Base-by-base conservation (phyloP, 2,888 invertebrate species). In the Podotricha telesiphe region DNA sequence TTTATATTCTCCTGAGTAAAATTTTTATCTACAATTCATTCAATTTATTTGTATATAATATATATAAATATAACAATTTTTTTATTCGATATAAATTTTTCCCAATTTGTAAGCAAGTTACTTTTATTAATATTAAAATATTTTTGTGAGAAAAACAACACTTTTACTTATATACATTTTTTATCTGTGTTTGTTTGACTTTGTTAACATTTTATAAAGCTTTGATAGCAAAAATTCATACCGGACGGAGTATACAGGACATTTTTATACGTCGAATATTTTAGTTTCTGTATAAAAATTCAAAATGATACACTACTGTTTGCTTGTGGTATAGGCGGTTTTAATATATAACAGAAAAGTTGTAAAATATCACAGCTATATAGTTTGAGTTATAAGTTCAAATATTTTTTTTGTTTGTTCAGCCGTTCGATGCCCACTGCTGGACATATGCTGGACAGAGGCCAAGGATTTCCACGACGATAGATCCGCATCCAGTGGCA, bases 221-320 rank as follows among this genome's bases (percentile, higher is more conserved):
- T 34, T 53, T 53, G n/a, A 11, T n/a, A 28, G n/a, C 53, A 53
- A 53, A 28, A 53, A 53, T 34, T 53, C n/a, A 53, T 53, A 53
- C n/a, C 4, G n/a, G n/a, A n/a, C n/a, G n/a, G 53, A 10, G 28
- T 34, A 53, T 4, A 53, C 28, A 53, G 53, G n/a, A 53, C n/a
- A 53, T 53, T 34, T 42, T 28, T 53, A 53, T 53, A 53, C 28
- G 28, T 53, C 28, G 34, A 53, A 53, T 53, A 34, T 53, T 53
- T 53, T 53, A 53, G 53, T 28, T 53, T 53, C 4, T 68, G 28
- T 55, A 65, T 42, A 65, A 58, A 58, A 58, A 40, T 10, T 53
- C 8, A 53, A 53, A 58, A 42, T 58, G 19, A 20, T 37, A 20
- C 13, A 17, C 58, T 20, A 19, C 19, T 58, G 58, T 58, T 42